Evolutionary conservation across 2,113 vertebrate genomes (phyloP).

Genomic region (Pluvialis apricaria): DNA sequence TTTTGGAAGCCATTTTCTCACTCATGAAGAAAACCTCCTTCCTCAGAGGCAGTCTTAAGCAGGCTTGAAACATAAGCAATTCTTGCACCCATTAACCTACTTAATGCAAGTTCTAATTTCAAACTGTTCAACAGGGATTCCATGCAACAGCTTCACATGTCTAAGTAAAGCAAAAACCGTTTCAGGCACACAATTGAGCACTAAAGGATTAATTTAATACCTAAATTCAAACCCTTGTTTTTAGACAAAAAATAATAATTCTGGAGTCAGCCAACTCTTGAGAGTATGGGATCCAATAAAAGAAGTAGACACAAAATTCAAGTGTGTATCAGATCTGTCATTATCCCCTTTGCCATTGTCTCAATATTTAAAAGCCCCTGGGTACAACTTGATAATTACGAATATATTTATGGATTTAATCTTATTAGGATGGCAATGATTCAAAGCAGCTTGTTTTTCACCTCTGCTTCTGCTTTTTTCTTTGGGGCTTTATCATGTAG

Average conservation of each 20-base stretch:
- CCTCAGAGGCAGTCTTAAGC: not conserved
- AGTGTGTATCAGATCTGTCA: not conserved
- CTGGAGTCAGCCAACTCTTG: not conserved
- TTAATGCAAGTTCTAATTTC: slow-evolving; percentile 39
- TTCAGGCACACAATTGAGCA: not conserved
- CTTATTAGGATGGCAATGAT: not conserved
- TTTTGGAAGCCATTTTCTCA: slow-evolving; percentile 22
- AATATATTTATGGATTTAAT: not conserved
- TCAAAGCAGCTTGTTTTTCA: not conserved
- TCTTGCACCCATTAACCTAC: slow-evolving; percentile 39
- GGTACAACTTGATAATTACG: not conserved
- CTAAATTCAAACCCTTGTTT: not conserved
- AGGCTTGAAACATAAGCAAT: not conserved
- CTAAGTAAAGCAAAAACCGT: not conserved
- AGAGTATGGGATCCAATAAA: not conserved
- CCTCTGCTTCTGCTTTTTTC: not conserved
- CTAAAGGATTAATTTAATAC: not conserved
- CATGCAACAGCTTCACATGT: not conserved
- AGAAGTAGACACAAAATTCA: not conserved
- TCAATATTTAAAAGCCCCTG: not conserved
- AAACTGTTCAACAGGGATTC: slow-evolving; percentile 27
- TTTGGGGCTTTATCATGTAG: not conserved
- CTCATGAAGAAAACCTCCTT: not conserved
- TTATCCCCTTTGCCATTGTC: not conserved
- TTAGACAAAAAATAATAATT: not conserved